These are phyloP conservation scores for Pseudochromis fuscus DNA, from an alignment of 2,797 vertebrate genomes.

Conservation along the genomic window DNA sequence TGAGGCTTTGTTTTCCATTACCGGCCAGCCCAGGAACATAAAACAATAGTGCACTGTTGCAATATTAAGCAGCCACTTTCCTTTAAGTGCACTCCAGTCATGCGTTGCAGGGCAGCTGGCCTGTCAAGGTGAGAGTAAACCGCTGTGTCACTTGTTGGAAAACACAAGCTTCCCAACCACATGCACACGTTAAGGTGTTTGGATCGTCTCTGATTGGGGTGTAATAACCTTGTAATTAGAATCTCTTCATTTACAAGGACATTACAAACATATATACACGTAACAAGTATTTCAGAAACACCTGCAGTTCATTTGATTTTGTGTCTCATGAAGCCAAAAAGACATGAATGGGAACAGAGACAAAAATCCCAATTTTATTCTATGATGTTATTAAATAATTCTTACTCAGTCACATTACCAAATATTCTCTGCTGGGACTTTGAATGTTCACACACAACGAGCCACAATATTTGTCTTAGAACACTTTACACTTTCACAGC, in stretches of 20 bases:
- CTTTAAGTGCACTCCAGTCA: conserved; percentile 59
- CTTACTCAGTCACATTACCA: not conserved
- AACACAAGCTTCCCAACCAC: conserved; percentile 18
- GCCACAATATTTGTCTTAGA: not conserved
- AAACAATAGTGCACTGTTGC: conserved; percentile 53
- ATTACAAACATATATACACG: too few species aligned
- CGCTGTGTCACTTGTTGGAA: conserved; percentile 21
- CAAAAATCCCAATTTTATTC: too few species aligned
- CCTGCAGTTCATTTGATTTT: not conserved
- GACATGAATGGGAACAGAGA: too few species aligned
- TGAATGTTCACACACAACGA: too few species aligned
- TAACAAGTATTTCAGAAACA: not conserved
- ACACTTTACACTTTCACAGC: not conserved
- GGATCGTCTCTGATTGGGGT: conserved; percentile 17
- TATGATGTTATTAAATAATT: not conserved
- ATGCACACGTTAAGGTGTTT: not conserved
- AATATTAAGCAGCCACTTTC: conserved; percentile 70
- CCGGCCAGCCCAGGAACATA: conserved; percentile 27
- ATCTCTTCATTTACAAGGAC: too few species aligned
- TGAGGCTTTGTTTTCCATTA: conserved; percentile 72
- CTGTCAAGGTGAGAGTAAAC: conserved; percentile 62
- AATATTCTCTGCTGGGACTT: not conserved
- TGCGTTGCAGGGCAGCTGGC: conserved; percentile 46
- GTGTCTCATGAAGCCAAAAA: too few species aligned
- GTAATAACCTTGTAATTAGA: too few species aligned